Conservation (phyloP, 1,140 invertebrate genomes). For the Halictus rubicundus region DNA sequence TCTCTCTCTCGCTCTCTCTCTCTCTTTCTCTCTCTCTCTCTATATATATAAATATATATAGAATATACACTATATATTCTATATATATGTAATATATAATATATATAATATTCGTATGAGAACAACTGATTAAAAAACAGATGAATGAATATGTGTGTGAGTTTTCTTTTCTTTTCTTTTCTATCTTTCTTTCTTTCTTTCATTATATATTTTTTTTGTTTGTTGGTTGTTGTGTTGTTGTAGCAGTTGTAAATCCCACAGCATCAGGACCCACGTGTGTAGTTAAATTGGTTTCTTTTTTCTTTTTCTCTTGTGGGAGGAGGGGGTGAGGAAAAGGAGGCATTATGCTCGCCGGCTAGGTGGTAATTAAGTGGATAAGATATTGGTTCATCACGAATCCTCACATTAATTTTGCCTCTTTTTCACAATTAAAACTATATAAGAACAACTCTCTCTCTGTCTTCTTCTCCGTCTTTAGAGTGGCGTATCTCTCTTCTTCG, state of each 20-base stretch:
- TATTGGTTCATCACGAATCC: conserved; percentile 59
- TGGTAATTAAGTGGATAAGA: conserved; percentile 57
- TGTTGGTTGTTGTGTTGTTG: no score
- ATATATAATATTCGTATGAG: conserved; percentile 59
- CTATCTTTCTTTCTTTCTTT: conserved; percentile 24
- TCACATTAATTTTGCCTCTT: conserved; percentile 55
- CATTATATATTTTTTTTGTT: background rate
- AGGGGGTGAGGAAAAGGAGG: conserved; percentile 48
- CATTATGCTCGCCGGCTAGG: conserved; percentile 45
- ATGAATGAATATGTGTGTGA: conserved; percentile 57
- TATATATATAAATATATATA: conserved; percentile 51
- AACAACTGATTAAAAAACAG: conserved; percentile 61
- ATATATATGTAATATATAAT: conserved; percentile 46
- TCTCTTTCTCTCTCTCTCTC: conserved; percentile 40
- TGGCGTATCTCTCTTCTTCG: conserved; percentile 40
- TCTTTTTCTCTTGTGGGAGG: conserved; percentile 11
- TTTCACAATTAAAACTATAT: conserved; percentile 68
- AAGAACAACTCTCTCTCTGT: conserved; percentile 61
- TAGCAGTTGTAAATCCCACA: conserved; percentile 44
- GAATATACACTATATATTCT: conserved; percentile 51
- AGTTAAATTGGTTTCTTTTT: no score
- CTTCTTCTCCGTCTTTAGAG: conserved; percentile 30
- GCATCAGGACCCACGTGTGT: conserved; percentile 37
- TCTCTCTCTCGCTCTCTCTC: conserved; percentile 41
- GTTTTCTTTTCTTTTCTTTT: conserved; percentile 33